Evolutionary conservation across 2,797 vertebrate species (phyloP).

Genomic region (Simalia tracyae): DNA sequence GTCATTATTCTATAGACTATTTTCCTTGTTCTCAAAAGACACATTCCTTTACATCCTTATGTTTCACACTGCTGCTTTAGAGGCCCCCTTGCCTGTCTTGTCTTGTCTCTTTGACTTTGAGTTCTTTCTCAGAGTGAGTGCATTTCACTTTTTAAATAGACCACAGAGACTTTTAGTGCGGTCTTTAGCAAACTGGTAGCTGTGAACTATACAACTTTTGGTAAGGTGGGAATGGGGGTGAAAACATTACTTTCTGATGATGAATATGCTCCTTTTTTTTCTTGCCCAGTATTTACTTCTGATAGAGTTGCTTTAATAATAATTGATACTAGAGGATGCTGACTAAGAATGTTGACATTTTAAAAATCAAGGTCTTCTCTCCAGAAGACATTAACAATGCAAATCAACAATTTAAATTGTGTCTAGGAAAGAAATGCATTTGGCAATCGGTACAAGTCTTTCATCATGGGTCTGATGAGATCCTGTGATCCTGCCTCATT

Average conservation of each 20-base stretch:
- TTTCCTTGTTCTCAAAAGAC: neutral
- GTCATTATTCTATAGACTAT: neutral
- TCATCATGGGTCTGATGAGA: neutral
- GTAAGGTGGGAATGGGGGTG: neutral
- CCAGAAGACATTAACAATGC: neutral
- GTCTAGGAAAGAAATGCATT: neutral
- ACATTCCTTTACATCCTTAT: neutral
- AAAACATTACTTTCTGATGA: neutral
- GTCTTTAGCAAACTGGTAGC: neutral
- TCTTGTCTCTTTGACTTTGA: neutral
- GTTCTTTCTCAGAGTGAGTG: neutral
- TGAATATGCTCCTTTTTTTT: neutral
- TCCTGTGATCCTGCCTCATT: neutral
- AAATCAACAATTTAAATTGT: neutral
- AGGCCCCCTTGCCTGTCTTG: neutral
- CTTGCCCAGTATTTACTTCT: neutral
- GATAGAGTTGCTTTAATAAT: neutral
- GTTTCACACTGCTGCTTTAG: neutral
- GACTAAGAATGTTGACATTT: neutral
- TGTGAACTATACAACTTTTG: neutral
- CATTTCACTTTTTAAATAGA: neutral
- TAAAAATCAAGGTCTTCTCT: neutral
- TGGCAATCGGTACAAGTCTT: neutral
- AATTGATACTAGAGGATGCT: neutral
- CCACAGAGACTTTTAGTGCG: neutral